phyloP scores from a whole-genome alignment of 2,888 invertebrate species.

The Eristalinus aeneus region DNA sequence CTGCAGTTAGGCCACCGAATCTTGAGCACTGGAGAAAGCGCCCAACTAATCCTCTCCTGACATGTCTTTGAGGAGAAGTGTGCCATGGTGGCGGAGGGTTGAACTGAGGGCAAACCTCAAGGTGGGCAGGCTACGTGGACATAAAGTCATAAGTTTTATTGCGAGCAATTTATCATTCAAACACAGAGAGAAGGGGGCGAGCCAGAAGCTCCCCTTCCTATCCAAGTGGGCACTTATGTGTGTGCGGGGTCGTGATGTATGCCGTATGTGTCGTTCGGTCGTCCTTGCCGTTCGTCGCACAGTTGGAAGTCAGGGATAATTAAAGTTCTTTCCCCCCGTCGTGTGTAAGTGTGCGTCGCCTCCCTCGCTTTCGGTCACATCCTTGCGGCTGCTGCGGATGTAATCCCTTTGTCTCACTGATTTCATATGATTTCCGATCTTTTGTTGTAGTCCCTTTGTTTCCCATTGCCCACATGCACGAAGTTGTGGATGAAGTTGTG shows the following conservation, averaged over 20 bases:
- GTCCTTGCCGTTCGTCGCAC: background rate
- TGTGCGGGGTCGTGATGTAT: constrained; percentile 6
- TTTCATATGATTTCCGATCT: constrained; percentile 73
- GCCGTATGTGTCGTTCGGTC: background rate
- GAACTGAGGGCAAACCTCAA: constrained; percentile 53
- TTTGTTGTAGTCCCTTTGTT: constrained; percentile 70
- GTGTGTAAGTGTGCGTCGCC: background rate
- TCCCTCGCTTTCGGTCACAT: constrained; percentile 12
- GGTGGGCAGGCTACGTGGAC: constrained; percentile 68
- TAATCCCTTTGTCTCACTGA: constrained; percentile 72
- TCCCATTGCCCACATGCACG: constrained; percentile 44
- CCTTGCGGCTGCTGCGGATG: constrained; percentile 55
- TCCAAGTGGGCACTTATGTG: constrained; percentile 57
- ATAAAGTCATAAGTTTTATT: constrained; percentile 72
- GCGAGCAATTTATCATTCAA: constrained; percentile 70
- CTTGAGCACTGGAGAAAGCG: constrained; percentile 9
- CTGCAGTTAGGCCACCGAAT: background rate
- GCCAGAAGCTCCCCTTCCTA: constrained; percentile 32
- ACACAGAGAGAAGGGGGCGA: constrained; percentile 49
- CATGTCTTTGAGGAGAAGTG: constrained; percentile 63
- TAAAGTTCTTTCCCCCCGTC: constrained; percentile 55
- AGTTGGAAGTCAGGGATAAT: constrained; percentile 65
- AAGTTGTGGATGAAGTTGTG: constrained; percentile 42
- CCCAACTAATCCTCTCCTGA: constrained; percentile 57
- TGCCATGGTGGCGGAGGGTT: constrained; percentile 30